Percentiles rank a stretch among this genome's conserved stretches.
Conservation (phyloP, 2,113 vertebrate genomes). For the Megaceryle maxima region DNA sequence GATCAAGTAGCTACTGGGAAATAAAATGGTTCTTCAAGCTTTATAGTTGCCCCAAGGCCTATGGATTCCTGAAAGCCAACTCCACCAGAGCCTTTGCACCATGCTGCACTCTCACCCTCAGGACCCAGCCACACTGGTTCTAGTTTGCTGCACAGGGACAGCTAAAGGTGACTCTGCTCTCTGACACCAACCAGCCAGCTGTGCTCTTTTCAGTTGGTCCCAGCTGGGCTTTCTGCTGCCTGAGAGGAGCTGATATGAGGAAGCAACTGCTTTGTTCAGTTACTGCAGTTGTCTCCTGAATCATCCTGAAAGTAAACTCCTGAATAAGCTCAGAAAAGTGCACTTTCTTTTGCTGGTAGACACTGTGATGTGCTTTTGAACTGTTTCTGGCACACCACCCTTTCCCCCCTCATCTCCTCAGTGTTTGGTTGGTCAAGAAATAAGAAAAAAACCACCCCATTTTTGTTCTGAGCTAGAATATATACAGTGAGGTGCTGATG, state of each 20-base stretch:
- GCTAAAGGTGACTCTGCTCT: background rate
- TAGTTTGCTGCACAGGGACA: background rate
- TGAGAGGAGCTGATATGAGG: background rate
- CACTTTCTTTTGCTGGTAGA: background rate
- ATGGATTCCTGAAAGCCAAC: background rate
- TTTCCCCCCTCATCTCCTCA: background rate
- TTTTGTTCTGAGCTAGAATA: background rate
- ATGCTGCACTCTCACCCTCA: background rate
- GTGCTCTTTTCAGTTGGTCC: background rate
- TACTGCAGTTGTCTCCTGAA: background rate
- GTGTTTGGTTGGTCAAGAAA: background rate
- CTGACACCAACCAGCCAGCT: background rate
- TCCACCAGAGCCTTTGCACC: background rate
- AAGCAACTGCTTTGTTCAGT: slow-evolving; percentile 13
- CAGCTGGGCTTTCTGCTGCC: slow-evolving; percentile 15
- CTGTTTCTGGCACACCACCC: background rate
- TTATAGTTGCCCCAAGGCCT: background rate
- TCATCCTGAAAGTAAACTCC: slow-evolving; percentile 1
- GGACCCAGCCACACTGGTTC: background rate
- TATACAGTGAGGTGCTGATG: background rate
- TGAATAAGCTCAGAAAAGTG: background rate
- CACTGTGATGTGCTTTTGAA: background rate
- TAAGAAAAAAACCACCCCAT: background rate
- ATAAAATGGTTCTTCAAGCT: background rate
- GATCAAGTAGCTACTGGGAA: background rate